Conservation (phyloP, 1,140 invertebrate genomes). For the Ceratina australensis region DNA sequence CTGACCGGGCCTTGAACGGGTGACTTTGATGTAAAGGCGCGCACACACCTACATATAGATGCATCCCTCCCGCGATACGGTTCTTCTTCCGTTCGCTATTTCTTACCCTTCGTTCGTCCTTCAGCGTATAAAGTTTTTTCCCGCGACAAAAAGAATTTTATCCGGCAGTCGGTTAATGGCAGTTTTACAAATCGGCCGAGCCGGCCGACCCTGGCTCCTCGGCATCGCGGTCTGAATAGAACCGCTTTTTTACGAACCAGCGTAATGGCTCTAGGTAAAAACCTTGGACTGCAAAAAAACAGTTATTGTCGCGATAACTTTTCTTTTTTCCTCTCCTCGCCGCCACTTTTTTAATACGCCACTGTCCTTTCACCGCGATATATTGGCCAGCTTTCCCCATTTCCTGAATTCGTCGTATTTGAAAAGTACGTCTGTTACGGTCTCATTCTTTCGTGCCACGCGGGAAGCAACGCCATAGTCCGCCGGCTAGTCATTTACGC, state of each 20-base stretch:
- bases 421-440: neutral
- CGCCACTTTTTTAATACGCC: slow-evolving; percentile 8
- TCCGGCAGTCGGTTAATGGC: slow-evolving; percentile 54
- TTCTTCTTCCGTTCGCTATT: slow-evolving; percentile 21
- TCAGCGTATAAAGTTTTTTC: slow-evolving; percentile 51
- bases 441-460: too few relatives aligned
- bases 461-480: too few relatives aligned
- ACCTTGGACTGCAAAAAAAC: slow-evolving; percentile 37
- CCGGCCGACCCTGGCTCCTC: neutral
- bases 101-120: slow-evolving; percentile 13
- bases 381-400: neutral
- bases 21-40: slow-evolving; percentile 42
- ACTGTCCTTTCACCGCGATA: slow-evolving; percentile 5
- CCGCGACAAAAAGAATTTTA: slow-evolving; percentile 56
- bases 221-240: slow-evolving; percentile 38
- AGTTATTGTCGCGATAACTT: slow-evolving; percentile 54
- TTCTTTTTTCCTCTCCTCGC: slow-evolving; percentile 20
- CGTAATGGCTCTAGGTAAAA: slow-evolving; percentile 36
- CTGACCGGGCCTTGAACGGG: slow-evolving; percentile 33
- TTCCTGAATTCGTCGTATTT: neutral
- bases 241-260: slow-evolving; percentile 49
- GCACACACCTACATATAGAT: neutral
- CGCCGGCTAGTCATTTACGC: too few relatives aligned
- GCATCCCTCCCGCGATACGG: slow-evolving; percentile 43
- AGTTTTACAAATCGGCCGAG: slow-evolving; percentile 51